A percentile compares a stretch with the other conserved stretches of the same genome.
These are phyloP conservation scores for Ditylenchus weischeri DNA, from an alignment of 2,888 invertebrate genomes.

Conservation along the genomic window DNA sequence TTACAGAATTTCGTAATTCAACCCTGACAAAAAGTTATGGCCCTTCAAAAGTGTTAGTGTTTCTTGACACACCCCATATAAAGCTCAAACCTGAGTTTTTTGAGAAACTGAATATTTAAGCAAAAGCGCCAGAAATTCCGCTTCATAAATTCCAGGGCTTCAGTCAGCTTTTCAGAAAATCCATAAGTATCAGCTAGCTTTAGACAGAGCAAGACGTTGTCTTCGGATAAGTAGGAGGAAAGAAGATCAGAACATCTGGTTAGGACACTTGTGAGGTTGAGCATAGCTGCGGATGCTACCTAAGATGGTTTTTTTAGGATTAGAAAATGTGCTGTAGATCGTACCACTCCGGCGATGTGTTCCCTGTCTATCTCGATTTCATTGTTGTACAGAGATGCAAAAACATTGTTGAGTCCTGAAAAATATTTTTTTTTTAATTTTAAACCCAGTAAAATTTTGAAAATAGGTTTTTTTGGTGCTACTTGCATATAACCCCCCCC, in stretches of 20 bases:
- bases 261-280: slow-evolving; percentile 42
- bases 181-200: slow-evolving; percentile 38
- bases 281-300: slow-evolving; percentile 41
- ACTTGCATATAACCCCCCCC: too few species aligned
- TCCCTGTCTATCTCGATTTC: slow-evolving; percentile 47
- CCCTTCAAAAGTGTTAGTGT: too few species aligned
- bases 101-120: slow-evolving; percentile 30
- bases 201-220: slow-evolving; percentile 35
- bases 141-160: slow-evolving; percentile 24
- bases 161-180: slow-evolving; percentile 12
- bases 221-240: slow-evolving; percentile 30
- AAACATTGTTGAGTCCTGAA: slow-evolving; percentile 44
- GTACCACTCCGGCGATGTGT: slow-evolving; percentile 36
- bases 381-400: slow-evolving; percentile 49
- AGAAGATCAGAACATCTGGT: slow-evolving; percentile 41
- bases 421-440: neutral
- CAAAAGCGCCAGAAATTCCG: slow-evolving; percentile 40
- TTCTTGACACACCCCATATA: too few species aligned
- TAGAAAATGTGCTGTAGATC: too few species aligned
- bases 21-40: too few species aligned
- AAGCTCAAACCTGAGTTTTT: slow-evolving; percentile 25
- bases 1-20: too few species aligned
- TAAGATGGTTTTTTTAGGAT: too few species aligned
- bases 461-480: too few species aligned
- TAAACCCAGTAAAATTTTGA: too few species aligned